phyloP scores from a whole-genome alignment of 2,113 vertebrate species.

The Anguilla japonica region DNA sequence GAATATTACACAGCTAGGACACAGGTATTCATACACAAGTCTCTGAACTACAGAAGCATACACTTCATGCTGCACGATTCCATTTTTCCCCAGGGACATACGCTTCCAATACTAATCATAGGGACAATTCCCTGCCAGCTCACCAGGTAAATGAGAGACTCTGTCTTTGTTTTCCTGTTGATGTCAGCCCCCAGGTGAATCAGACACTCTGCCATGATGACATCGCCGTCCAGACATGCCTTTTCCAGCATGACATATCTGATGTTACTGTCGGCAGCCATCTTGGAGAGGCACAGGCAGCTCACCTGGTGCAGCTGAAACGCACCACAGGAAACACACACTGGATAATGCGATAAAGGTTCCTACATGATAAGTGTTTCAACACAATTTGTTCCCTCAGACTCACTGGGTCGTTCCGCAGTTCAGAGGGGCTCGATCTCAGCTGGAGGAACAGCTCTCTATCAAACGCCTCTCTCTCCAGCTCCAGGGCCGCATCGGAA shows the following conservation, averaged over 20 bases:
- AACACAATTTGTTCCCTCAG: constrained; percentile 24
- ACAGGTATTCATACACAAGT: too few relatives aligned
- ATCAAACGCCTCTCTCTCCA: constrained; percentile 83
- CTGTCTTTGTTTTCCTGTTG: constrained; percentile 78
- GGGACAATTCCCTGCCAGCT: constrained; percentile 11
- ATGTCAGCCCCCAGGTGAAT: constrained; percentile 85
- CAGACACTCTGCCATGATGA: constrained; percentile 83
- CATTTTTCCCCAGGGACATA: background rate
- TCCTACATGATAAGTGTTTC: background rate
- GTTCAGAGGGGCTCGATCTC: constrained; percentile 66
- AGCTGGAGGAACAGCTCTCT: constrained; percentile 84
- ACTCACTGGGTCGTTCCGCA: constrained; percentile 71
- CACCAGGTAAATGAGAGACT: constrained; percentile 90
- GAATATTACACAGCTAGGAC: too few relatives aligned
- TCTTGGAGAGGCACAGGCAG: constrained; percentile 84
- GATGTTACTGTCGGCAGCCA: constrained; percentile 76
- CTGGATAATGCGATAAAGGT: background rate
- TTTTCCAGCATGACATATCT: constrained; percentile 83
- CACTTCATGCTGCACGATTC: background rate
- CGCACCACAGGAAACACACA: background rate
- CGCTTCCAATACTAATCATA: background rate
- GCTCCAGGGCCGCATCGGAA: constrained; percentile 74
- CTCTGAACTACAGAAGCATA: background rate
- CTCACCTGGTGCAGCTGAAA: constrained; percentile 77
- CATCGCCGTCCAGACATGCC: constrained; percentile 80